phyloP scores from a whole-genome alignment of 2,797 vertebrate species.

The Rhabdomys pumilio region DNA sequence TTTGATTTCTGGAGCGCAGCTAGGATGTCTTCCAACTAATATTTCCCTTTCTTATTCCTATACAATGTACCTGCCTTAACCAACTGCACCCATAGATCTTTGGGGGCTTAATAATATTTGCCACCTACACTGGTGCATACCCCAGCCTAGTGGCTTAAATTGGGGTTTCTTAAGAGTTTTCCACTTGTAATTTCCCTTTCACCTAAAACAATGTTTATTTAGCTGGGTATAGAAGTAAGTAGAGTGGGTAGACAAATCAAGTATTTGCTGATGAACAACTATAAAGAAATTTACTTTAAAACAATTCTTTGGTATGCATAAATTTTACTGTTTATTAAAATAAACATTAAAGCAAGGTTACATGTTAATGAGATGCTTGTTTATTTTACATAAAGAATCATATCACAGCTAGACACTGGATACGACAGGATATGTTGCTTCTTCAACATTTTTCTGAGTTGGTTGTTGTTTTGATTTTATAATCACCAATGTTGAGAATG shows the following conservation, averaged over 20 bases:
- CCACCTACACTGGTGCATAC: neutral
- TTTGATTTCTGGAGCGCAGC: neutral
- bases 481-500: neutral
- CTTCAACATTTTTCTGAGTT: neutral
- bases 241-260: neutral
- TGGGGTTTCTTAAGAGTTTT: neutral
- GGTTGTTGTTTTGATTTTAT: neutral
- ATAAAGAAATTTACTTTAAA: neutral
- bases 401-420: neutral
- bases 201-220: neutral
- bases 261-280: neutral
- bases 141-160: neutral
- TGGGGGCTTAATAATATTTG: too few relatives aligned
- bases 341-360: neutral
- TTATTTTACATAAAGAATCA: neutral
- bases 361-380: neutral
- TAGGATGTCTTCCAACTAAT: neutral
- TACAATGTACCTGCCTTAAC: neutral
- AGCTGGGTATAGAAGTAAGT: neutral
- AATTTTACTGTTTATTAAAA: neutral
- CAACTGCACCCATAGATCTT: neutral
- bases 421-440: neutral
- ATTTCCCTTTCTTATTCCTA: conserved; percentile 23
- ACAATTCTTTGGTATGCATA: neutral
- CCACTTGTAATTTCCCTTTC: neutral